phyloP scores from a whole-genome alignment of 1,140 invertebrate genomes.

The Doryteuthis pealeii region DNA sequence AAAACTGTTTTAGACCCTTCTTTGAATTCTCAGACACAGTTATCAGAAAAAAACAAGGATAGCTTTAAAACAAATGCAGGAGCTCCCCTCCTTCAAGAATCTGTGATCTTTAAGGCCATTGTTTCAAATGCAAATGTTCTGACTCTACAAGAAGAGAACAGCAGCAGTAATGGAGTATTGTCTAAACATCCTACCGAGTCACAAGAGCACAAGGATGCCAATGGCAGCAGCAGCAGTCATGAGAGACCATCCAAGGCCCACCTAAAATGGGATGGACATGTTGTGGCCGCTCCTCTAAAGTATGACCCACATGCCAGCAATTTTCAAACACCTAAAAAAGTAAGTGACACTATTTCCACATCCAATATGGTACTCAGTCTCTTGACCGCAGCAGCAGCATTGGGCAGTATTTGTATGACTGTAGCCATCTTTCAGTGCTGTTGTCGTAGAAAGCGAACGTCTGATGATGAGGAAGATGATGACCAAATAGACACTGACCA shows the following conservation, averaged over 20 bases:
- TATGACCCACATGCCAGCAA: not conserved
- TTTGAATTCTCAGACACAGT: no score
- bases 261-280: no score
- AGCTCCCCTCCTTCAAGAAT: not conserved
- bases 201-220: slow-evolving; percentile 2
- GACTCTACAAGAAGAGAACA: not conserved
- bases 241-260: no score
- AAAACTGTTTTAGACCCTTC: no score
- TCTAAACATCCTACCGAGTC: slow-evolving; percentile 8
- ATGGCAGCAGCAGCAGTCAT: not conserved
- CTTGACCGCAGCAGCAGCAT: slow-evolving; percentile 28
- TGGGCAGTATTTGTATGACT: slow-evolving; percentile 35
- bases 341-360: not conserved
- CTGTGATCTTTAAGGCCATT: not conserved
- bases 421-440: slow-evolving; percentile 47
- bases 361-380: slow-evolving; percentile 35
- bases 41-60: no score
- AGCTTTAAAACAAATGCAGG: no score
- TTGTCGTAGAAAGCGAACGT: slow-evolving; percentile 31
- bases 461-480: slow-evolving; percentile 11
- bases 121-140: no score
- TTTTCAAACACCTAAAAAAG: no score
- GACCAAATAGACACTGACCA: not conserved
- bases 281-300: not conserved
- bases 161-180: not conserved